These are phyloP conservation scores for Ceryle rudis DNA, from an alignment of 2,797 vertebrate genomes.

Conservation along the genomic window DNA sequence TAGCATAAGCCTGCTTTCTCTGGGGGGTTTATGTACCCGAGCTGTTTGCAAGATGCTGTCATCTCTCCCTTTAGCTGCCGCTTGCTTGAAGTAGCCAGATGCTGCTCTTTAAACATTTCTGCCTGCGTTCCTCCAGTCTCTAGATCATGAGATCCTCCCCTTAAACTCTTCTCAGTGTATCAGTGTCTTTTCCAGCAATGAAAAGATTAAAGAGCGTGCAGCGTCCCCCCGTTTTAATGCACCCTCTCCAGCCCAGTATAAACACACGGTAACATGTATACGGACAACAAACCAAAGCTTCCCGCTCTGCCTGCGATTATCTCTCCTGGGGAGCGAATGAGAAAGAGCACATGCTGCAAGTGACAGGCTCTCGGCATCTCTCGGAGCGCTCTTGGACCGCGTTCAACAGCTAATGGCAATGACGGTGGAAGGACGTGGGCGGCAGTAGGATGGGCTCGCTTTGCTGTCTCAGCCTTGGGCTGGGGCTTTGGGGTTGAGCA, in stretches of 20 bases:
- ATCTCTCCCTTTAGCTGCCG: background rate
- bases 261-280: background rate
- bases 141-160: background rate
- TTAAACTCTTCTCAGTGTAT: background rate
- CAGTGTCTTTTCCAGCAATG: background rate
- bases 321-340: background rate
- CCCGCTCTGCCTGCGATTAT: background rate
- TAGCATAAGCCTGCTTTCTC: background rate
- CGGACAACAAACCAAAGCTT: background rate
- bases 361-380: background rate
- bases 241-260: background rate
- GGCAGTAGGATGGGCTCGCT: background rate
- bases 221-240: background rate
- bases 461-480: background rate
- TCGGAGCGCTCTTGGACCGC: background rate
- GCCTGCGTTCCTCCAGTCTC: background rate
- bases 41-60: slow-evolving; percentile 50
- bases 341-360: background rate
- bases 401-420: background rate
- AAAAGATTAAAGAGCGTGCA: background rate
- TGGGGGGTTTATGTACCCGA: background rate
- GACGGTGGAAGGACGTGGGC: background rate
- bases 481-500: background rate
- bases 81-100: background rate
- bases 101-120: background rate